These are phyloP conservation scores for Heliocidaris tuberculata DNA, from an alignment of 35 echinoderm and acorn worm genomes.

Conservation along the genomic window DNA sequence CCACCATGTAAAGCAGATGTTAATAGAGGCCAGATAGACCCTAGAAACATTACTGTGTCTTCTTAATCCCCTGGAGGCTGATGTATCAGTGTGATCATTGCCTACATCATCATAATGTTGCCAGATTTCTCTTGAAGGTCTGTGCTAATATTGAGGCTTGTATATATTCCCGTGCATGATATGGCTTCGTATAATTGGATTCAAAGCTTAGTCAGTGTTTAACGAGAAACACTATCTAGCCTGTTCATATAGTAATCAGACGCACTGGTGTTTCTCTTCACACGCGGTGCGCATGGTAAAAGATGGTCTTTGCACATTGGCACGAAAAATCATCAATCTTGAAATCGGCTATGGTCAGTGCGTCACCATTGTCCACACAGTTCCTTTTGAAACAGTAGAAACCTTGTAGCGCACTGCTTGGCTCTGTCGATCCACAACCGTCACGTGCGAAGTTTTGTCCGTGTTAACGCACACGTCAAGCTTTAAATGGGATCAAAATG, in stretches of 20 bases:
- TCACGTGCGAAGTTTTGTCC: background rate
- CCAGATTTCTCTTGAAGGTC: background rate
- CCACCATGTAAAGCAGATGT: background rate
- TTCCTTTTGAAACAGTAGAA: background rate
- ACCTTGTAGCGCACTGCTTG: background rate
- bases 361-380: background rate
- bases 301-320: background rate
- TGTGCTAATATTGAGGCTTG: background rate
- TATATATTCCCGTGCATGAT: background rate
- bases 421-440: background rate
- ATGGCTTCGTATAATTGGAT: background rate
- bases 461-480: background rate
- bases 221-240: background rate
- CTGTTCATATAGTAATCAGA: background rate
- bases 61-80: background rate
- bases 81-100: background rate
- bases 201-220: background rate
- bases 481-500: background rate
- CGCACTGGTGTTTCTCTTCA: background rate
- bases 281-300: background rate
- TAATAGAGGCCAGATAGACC: background rate
- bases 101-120: too few species aligned
- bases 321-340: background rate
- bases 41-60: background rate
- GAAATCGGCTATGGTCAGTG: background rate